phyloP scores from a whole-genome alignment of 2,797 vertebrate genomes.

The Lophius americanus region DNA sequence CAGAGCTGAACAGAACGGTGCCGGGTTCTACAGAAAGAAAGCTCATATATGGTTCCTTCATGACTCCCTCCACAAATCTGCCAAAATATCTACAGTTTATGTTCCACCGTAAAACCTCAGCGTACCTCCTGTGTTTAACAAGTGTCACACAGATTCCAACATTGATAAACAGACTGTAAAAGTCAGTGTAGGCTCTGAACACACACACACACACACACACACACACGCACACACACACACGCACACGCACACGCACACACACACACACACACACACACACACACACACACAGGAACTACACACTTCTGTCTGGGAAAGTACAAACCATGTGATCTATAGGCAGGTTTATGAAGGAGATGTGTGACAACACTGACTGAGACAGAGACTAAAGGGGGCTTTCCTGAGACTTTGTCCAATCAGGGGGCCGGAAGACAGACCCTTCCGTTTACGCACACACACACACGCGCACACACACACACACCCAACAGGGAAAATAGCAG shows the following conservation, averaged over 20 bases:
- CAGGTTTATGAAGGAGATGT: conserved; percentile 57
- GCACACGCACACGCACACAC: not conserved
- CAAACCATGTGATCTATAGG: conserved; percentile 52
- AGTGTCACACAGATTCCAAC: conserved; percentile 34
- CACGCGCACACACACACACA: conserved; percentile 26
- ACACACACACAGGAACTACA: not conserved
- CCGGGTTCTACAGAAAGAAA: no score
- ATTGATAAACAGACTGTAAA: conserved; percentile 43
- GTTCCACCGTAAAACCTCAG: conserved; percentile 39
- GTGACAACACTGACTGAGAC: conserved; percentile 54
- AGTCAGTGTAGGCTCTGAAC: conserved; percentile 7
- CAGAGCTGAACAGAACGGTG: no score
- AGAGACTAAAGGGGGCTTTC: conserved; percentile 53
- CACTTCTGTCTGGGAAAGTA: conserved; percentile 19
- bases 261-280: not conserved
- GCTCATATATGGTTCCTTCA: no score
- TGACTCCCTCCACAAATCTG: not conserved
- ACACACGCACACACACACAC: not conserved
- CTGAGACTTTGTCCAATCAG: conserved; percentile 72
- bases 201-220: not conserved
- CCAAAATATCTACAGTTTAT: conserved; percentile 43
- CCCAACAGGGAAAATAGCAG: conserved; percentile 41
- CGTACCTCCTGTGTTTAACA: conserved; percentile 40
- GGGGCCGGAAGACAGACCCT: conserved; percentile 75
- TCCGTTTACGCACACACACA: conserved; percentile 55